Evolutionary conservation across 2,888 invertebrate genomes (phyloP).

Genomic region (Dyspetes luteomarginatus): DNA sequence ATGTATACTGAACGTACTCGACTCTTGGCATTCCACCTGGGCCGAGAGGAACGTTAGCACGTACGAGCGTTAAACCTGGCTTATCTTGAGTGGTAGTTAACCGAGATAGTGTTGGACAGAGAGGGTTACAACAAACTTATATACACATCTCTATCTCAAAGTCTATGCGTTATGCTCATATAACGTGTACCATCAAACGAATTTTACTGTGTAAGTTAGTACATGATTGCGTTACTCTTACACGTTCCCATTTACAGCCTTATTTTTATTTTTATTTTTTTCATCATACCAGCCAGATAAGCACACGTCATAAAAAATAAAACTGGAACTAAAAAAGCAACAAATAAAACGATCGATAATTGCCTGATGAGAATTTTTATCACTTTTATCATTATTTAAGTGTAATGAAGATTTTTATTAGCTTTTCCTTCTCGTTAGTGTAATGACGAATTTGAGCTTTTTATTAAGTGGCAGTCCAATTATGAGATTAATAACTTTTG

Average conservation of each 20-base stretch:
- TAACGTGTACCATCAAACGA: slow-evolving; percentile 24
- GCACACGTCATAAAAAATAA: neutral
- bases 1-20: slow-evolving; percentile 27
- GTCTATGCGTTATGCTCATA: slow-evolving; percentile 25
- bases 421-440: no score
- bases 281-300: neutral
- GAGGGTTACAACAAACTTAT: slow-evolving; percentile 54
- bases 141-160: slow-evolving; percentile 45
- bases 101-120: slow-evolving; percentile 60
- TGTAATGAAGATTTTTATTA: no score
- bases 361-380: neutral
- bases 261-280: slow-evolving; percentile 1
- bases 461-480: no score
- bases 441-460: no score
- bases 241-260: slow-evolving; percentile 33
- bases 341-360: neutral
- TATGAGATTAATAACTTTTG: no score
- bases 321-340: no score
- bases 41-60: slow-evolving; percentile 59
- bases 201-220: neutral
- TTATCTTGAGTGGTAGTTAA: slow-evolving; percentile 65
- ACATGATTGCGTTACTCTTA: neutral
- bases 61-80: slow-evolving; percentile 63
- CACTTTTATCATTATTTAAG: neutral
- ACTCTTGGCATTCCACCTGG: slow-evolving; percentile 60